Base-by-base conservation (phyloP, 2,888 invertebrate genomes). In the Nomada ferruginata region DNA sequence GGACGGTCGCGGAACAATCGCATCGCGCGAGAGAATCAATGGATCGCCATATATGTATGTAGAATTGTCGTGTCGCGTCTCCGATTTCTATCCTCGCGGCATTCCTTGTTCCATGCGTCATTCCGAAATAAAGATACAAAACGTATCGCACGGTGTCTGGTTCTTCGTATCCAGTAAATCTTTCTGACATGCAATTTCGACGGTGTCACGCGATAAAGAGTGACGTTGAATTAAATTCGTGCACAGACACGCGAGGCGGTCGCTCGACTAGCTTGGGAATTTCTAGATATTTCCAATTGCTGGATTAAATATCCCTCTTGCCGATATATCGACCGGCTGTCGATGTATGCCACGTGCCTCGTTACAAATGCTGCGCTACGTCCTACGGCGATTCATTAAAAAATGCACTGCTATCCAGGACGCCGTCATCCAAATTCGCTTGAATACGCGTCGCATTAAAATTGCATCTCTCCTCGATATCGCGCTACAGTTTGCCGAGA, bases 221-320 rank as follows among this genome's bases (percentile, higher is more conserved):
- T 85, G 87, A 84, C 87, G 84, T 87, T 82, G 85, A 84, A 87
- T 87, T 87, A 87, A 87, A 87, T 85, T 84, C 81, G 68, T 78
- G 79, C 61, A 47, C 76, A 57, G 65, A 78, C 85, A 74, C 57
- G 80, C 71, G 72, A 26, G 53, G 60, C 72, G 65, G 59, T 59
- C 53, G 69, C 68, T 79, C 76, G 65, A 61, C 26, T 50, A 65
- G 72, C 64, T 70, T 29, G 79, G 66, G 71, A 81, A 80, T 82
- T 83, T 57, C 60, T 68, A 71, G 79, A 78, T 82, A 84, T 79
- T 69, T 59, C 77, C 71, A 76, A 66, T 74, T 68, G 86, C 59
- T 71, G 76, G 76, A 80, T 86, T 83, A 77, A 86, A 86, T 76
- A 79, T 85, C 79, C 69, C 50, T 50, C 55, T 75, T 70, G 84